Conservation (phyloP, 2,113 vertebrate species). For the Piaya cayana region DNA sequence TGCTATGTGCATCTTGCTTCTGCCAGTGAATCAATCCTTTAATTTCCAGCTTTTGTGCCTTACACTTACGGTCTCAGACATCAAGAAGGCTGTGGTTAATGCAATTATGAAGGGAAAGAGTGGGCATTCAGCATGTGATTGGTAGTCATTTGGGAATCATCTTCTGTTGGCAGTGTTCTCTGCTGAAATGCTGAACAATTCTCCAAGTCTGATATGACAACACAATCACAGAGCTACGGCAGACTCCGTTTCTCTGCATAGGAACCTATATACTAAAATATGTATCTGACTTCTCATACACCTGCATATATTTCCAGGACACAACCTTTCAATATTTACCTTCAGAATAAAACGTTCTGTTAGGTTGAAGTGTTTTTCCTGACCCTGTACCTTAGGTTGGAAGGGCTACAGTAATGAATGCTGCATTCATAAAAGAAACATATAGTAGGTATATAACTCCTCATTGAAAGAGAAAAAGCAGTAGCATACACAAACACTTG, state of each 20-base stretch:
- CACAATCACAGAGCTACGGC: neutral
- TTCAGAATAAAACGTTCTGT: conserved; percentile 14
- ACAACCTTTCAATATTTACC: neutral
- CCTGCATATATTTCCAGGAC: neutral
- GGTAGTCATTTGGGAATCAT: neutral
- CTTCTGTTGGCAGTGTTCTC: neutral
- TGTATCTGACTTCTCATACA: neutral
- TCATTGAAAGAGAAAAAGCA: neutral
- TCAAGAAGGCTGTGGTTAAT: neutral
- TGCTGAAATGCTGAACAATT: neutral
- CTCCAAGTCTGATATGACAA: neutral
- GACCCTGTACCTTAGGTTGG: neutral
- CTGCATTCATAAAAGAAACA: neutral
- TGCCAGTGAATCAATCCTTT: neutral
- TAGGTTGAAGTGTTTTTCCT: neutral
- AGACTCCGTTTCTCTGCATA: neutral
- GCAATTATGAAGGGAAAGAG: neutral
- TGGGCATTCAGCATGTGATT: neutral
- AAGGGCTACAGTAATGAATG: conserved; percentile 16
- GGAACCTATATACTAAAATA: neutral
- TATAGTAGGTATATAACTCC: neutral
- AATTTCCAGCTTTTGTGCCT: conserved; percentile 23
- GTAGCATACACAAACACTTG: neutral
- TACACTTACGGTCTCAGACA: neutral
- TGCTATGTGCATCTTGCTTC: neutral